Percentiles rank a stretch among this genome's conserved stretches.
These are phyloP conservation scores for Hirtodrosophila confusa DNA, from an alignment of 2,888 invertebrate species.

Conservation along the genomic window DNA sequence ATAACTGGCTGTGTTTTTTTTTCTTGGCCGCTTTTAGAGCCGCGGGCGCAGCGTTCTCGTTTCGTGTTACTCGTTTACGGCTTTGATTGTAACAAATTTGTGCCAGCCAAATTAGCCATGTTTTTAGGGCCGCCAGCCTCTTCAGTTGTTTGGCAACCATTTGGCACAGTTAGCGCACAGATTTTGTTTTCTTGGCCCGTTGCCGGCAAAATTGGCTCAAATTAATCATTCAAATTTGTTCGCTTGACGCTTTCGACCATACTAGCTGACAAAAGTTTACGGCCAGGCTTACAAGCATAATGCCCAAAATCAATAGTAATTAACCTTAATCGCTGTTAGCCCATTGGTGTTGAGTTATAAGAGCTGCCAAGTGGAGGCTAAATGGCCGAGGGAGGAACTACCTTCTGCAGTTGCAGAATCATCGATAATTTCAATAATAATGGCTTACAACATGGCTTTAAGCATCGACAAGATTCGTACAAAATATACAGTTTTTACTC, in stretches of 20 bases:
- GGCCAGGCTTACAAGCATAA: conserved; percentile 22
- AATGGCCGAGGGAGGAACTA: conserved; percentile 16
- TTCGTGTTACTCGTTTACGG: conserved; percentile 61
- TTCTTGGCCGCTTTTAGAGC: conserved; percentile 29
- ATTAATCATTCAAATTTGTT: conserved; percentile 68
- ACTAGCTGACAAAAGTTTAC: conserved; percentile 55
- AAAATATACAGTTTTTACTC: too few relatives aligned
- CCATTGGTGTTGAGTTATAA: conserved; percentile 39
- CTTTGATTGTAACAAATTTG: conserved; percentile 76
- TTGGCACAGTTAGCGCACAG: conserved; percentile 62
- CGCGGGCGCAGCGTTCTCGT: conserved; percentile 56
- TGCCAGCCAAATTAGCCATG: conserved; percentile 69
- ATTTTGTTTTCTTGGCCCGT: conserved; percentile 35
- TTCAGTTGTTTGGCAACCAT: conserved; percentile 52
- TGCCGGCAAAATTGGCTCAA: conserved; percentile 60
- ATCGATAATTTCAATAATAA: too few relatives aligned
- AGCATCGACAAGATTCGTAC: too few relatives aligned
- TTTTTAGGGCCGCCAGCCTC: conserved; percentile 61
- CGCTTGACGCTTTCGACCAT: conserved; percentile 47
- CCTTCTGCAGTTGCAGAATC: neutral
- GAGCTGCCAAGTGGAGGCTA: conserved; percentile 32
- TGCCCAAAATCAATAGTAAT: conserved; percentile 72
- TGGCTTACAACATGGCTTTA: too few relatives aligned
- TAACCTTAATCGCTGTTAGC: conserved; percentile 64
- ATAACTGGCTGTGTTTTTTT: conserved; percentile 20